phyloP scores from a whole-genome alignment of 2,888 invertebrate genomes.

The Fragum whitleyi region DNA sequence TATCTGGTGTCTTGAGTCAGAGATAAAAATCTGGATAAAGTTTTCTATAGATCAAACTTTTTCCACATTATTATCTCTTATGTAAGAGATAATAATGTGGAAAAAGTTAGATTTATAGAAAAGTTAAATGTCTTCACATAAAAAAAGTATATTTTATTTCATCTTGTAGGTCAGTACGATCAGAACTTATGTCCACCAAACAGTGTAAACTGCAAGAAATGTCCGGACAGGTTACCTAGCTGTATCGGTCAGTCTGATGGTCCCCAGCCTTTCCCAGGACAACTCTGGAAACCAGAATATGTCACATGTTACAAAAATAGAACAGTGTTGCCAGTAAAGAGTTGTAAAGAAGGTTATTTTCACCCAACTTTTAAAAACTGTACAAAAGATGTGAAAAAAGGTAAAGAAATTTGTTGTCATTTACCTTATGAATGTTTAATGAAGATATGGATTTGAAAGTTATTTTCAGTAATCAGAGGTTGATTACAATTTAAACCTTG shows the following conservation, averaged over 20 bases:
- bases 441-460: not conserved
- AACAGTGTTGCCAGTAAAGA: conserved; percentile 50
- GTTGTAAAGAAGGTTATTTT: conserved; percentile 58
- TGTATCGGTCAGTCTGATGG: conserved; percentile 59
- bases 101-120: no score
- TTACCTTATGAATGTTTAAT: not conserved
- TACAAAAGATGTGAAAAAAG: conserved; percentile 42
- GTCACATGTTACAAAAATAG: conserved; percentile 64
- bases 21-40: no score
- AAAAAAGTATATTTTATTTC: not conserved
- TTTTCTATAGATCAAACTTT: no score
- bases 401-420: conserved; percentile 19
- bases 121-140: no score
- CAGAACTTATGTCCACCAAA: conserved; percentile 54
- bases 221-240: conserved; percentile 60
- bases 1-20: no score
- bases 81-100: no score
- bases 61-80: no score
- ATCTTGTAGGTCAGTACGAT: conserved; percentile 61
- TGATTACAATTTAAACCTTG: no score
- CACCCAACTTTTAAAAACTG: conserved; percentile 50
- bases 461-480: not conserved
- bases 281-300: conserved; percentile 59
- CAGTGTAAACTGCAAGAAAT: conserved; percentile 39
- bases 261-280: conserved; percentile 47